Evolutionary conservation across 2,797 vertebrate genomes (phyloP), one percentile per base, ranked within the genome.

Genomic region (Austrolebias charrua): DNA sequence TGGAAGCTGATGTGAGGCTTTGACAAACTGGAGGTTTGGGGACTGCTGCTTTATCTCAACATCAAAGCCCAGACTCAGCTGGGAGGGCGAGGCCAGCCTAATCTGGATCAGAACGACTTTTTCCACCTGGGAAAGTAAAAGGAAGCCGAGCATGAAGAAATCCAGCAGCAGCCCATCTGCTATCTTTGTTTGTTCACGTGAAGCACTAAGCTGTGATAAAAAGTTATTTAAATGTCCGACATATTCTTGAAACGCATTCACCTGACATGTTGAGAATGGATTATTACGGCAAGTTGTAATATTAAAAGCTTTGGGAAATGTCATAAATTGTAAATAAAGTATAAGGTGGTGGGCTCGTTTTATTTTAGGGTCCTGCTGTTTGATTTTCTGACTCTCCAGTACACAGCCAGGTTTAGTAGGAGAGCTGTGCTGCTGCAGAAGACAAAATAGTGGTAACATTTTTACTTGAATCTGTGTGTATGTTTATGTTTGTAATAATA

Each of bases 1-100:
- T 75, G 79, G 75, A 77, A 67, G 56, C 55, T 76, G 76, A 84
- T 79, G 73, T 69, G 79, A 74, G 66, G 69, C 60, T 83, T 60
- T 46, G 47, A 84, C 61, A 62, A 62, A 81, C 28, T 60, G 64
- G 75, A 60, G 63, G 76, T 73, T 52, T 35, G 2, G 46, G 56
- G 63, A 70, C 61, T 33, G 6, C 42, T 35, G 72, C 72, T 81
- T 83, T 76, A 86, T 79, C 78, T 69, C 2, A 4, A 72, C 71
- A 78, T 88, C 80, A 88, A 79, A 82, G 80, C 68, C 55, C 51
- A 38, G 66, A 78, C 47, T 64, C 55, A 65, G 65, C 63, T 20
- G 46, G 73, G 76, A 71, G 47, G 47, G 51, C 7, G 67, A 66
- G 53, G 50, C 4, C 35, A 49, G 54, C 65, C 69, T 74, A 75